Evolutionary conservation across 2,888 invertebrate genomes (phyloP), one percentile per base, ranked within the genome.

Genomic region (Mechanitis mazaeus): DNA sequence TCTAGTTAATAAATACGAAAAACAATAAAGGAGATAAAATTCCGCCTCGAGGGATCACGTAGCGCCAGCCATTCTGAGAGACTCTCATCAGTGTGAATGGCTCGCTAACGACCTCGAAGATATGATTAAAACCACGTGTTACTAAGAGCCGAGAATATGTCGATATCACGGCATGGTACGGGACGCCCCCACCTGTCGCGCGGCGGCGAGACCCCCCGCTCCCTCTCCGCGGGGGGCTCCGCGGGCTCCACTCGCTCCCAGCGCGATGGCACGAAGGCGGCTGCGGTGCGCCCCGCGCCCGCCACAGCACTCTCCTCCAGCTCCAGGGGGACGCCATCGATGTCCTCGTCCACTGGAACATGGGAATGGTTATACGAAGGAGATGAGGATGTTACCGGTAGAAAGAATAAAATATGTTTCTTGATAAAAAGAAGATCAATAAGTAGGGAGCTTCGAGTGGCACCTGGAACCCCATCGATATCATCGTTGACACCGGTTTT

Each of bases 191-290:
- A 77, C 79, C 67, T 74, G 20, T 78, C 75, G 6, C 68, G 12
- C 33, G 75, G 74, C 62, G 71, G 71, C 61, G 72, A 65, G 68
- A 70, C 70, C 60, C 56, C 58, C 20, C 54, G 71, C 60, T 58
- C 58, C 20, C 54, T 20, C 20, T 56, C 55, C 64, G 94, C 33
- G 60, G 68, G 61, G 64, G 64, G 64, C 20, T 20, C 20, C 95
- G 96, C 91, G 96, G 97, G 96, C 86, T 98, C 98, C 33, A 99
- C 96, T 54, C 95, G 95, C 91, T 99, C 98, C 98, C 98, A 99
- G 81, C 97, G 96, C 1, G 98, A 98, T 7, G 96, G 95, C 62
- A 97, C 94, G 88, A 98, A 97, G 12, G 93, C 93, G 64, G 92
- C 92, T 72, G 83, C 87, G 58, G 81, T 75, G 67, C 73, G 75